phyloP scores from a whole-genome alignment of 2,113 vertebrate genomes.

The Ploceus nigricollis region DNA sequence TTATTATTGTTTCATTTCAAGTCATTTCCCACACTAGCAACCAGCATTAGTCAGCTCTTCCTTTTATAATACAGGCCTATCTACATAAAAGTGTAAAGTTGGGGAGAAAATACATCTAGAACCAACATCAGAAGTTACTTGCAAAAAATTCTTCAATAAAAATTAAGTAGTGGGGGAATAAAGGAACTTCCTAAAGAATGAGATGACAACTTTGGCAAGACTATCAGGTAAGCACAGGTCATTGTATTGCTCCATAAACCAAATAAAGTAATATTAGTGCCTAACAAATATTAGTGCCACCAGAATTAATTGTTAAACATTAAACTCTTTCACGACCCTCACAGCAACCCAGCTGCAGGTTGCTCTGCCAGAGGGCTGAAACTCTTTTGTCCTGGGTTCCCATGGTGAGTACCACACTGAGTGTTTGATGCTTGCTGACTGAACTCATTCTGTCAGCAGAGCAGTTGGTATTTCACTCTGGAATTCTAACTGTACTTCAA shows the following conservation, averaged over 20 bases:
- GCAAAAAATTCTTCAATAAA: neutral
- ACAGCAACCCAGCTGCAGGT: neutral
- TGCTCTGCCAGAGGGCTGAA: neutral
- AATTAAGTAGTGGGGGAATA: rapidly evolving
- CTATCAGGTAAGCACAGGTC: neutral
- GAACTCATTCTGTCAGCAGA: conserved; percentile 57
- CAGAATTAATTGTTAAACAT: neutral
- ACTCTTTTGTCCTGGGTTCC: neutral
- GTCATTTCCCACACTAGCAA: neutral
- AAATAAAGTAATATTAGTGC: neutral
- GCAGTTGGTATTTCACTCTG: conserved; percentile 45
- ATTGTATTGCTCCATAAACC: neutral
- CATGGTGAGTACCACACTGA: neutral
- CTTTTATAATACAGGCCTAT: neutral
- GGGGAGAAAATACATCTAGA: neutral
- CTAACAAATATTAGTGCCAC: neutral
- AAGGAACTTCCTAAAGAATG: neutral
- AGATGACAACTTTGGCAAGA: neutral
- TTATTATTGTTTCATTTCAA: neutral
- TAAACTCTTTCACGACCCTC: neutral
- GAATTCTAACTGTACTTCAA: conserved; percentile 64
- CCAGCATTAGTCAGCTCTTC: neutral
- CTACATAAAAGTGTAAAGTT: neutral
- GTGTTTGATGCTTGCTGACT: conserved; percentile 28
- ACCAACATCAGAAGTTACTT: neutral